phyloP scores from a whole-genome alignment of 2,113 vertebrate genomes.

The Australoheros scitulus region DNA sequence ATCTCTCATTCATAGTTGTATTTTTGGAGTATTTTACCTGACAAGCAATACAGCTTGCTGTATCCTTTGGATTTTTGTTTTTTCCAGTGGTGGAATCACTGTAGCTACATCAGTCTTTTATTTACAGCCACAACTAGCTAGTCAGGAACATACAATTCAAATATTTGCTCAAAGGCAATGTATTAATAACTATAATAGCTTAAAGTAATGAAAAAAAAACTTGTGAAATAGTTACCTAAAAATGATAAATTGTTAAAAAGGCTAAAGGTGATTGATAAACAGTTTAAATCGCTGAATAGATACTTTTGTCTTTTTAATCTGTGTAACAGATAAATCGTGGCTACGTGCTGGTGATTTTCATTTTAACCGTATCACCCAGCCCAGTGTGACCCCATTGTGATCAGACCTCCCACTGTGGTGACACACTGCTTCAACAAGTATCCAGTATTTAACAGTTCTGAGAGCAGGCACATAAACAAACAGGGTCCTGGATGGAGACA shows the following conservation, averaged over 20 bases:
- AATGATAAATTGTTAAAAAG: not conserved
- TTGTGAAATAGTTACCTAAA: not conserved
- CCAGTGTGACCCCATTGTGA: not conserved
- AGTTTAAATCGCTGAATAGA: not conserved
- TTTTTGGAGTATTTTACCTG: too few relatives aligned
- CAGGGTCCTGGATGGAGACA: conserved; percentile 27
- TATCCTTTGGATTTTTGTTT: too few relatives aligned
- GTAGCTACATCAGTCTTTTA: too few relatives aligned
- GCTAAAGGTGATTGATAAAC: not conserved
- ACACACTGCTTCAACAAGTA: conserved; percentile 1
- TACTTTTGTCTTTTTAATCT: too few relatives aligned
- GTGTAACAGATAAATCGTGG: not conserved
- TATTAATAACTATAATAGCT: not conserved
- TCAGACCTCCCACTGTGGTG: not conserved
- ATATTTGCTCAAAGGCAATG: not conserved
- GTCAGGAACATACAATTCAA: not conserved
- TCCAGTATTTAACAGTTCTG: conserved; percentile 7
- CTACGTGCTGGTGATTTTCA: not conserved
- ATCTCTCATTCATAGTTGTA: too few relatives aligned
- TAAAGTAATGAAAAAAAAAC: not conserved
- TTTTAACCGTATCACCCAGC: not conserved
- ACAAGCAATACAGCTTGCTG: too few relatives aligned
- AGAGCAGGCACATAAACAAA: conserved; percentile 39
- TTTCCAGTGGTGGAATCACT: too few relatives aligned
- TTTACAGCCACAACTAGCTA: too few relatives aligned